Conservation (phyloP, 2,113 vertebrate genomes). For the Equus przewalskii region DNA sequence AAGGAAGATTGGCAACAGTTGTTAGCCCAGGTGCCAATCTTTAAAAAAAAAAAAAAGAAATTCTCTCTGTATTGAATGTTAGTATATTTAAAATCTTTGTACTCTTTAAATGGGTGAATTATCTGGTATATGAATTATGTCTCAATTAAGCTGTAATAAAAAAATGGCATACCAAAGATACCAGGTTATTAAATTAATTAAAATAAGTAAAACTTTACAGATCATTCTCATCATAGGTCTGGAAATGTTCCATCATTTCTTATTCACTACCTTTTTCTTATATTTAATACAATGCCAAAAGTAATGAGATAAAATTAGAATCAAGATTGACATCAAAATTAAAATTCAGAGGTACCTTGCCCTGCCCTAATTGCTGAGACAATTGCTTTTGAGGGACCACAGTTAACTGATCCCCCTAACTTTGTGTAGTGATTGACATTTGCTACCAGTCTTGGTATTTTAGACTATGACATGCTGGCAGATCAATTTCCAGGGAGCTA, state of each 20-base stretch:
- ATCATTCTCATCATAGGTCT: neutral
- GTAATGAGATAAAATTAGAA: conserved; percentile 22
- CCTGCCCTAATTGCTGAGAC: neutral
- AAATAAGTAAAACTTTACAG: neutral
- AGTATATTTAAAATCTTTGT: neutral
- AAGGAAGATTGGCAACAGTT: too few species aligned
- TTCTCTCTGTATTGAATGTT: neutral
- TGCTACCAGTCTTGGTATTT: neutral
- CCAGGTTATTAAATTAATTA: neutral
- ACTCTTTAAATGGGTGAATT: conserved; percentile 1
- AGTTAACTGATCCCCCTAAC: neutral
- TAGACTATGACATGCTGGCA: neutral
- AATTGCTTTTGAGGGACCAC: neutral
- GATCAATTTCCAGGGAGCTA: neutral
- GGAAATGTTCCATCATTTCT: neutral
- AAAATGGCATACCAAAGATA: neutral
- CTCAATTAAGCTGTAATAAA: neutral
- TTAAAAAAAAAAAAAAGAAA: too few species aligned
- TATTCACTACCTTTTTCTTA: neutral
- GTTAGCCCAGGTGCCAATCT: too few species aligned
- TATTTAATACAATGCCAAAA: conserved; percentile 26
- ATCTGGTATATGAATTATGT: neutral
- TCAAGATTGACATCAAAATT: neutral
- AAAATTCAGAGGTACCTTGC: neutral
- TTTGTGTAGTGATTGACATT: neutral